Conservation (phyloP, 1,140 invertebrate genomes). For the Listronotus bonariensis region DNA sequence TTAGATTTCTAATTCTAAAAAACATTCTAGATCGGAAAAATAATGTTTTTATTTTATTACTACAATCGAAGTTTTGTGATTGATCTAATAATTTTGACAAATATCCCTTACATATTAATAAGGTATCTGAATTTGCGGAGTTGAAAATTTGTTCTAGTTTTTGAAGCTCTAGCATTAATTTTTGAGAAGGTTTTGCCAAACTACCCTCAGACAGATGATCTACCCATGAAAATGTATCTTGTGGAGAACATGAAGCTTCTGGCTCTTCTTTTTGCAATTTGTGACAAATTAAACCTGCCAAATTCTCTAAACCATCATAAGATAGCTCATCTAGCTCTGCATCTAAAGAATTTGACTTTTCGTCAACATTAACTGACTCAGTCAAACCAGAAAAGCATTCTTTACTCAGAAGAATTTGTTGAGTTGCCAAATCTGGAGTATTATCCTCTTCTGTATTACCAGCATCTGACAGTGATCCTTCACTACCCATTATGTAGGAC, state of each 20-base stretch:
- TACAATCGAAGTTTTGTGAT: no score
- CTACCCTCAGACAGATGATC: slow-evolving; percentile 20
- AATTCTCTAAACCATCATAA: slow-evolving; percentile 21
- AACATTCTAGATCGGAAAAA: no score
- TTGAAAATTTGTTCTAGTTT: slow-evolving; percentile 11
- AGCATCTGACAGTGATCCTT: background rate
- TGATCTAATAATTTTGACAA: no score
- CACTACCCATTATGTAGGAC: background rate
- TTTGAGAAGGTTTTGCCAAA: slow-evolving; percentile 10
- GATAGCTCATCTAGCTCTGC: slow-evolving; percentile 2
- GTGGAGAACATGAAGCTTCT: background rate
- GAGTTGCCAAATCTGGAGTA: slow-evolving; percentile 8
- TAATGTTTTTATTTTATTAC: no score
- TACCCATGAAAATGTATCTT: slow-evolving; percentile 2
- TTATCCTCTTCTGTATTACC: background rate
- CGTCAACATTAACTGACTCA: background rate
- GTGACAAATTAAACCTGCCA: slow-evolving; percentile 23
- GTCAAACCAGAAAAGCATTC: background rate
- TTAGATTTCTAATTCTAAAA: no score
- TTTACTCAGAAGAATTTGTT: slow-evolving; percentile 9
- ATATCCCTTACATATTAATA: no score
- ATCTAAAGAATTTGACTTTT: background rate
- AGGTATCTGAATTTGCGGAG: no score
- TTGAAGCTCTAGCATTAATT: slow-evolving; percentile 10
- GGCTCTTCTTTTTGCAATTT: background rate